Conservation (phyloP, 2,888 invertebrate species). For the Ptycholaimellus sp. region DNA sequence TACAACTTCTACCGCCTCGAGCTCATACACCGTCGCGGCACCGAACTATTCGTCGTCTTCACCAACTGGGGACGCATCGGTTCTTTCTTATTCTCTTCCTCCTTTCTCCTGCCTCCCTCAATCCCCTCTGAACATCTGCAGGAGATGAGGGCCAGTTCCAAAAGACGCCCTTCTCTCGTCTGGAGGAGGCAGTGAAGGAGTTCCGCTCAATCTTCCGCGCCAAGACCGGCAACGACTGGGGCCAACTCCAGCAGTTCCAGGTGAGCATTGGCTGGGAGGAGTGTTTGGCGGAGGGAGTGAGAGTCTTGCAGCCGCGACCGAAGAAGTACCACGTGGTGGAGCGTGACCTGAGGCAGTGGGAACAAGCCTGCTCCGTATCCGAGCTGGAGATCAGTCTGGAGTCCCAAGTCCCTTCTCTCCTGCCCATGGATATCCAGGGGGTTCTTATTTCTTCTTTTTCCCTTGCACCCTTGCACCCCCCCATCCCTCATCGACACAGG, state of each 20-base stretch:
- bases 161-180: constrained; percentile 30
- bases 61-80: constrained; percentile 36
- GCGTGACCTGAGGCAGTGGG: constrained; percentile 17
- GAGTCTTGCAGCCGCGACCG: constrained; percentile 18
- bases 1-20: constrained; percentile 37
- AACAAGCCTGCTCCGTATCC: constrained; percentile 10
- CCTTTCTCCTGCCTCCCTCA: too few species aligned
- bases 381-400: constrained; percentile 24
- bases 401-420: constrained; percentile 24
- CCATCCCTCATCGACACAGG: too few species aligned
- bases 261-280: background rate
- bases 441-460: too few species aligned
- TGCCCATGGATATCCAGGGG: constrained; percentile 22
- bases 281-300: constrained; percentile 11
- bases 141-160: too few species aligned
- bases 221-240: constrained; percentile 33
- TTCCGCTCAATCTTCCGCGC: constrained; percentile 33
- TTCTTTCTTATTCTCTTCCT: too few species aligned
- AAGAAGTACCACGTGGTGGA: constrained; percentile 32
- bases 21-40: constrained; percentile 28
- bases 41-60: constrained; percentile 32
- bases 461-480: too few species aligned
- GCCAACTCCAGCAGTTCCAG: background rate
- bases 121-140: too few species aligned
- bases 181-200: constrained; percentile 31